Base-by-base conservation (phyloP, 2,888 invertebrate species). In the Bhutanitis thaidina region DNA sequence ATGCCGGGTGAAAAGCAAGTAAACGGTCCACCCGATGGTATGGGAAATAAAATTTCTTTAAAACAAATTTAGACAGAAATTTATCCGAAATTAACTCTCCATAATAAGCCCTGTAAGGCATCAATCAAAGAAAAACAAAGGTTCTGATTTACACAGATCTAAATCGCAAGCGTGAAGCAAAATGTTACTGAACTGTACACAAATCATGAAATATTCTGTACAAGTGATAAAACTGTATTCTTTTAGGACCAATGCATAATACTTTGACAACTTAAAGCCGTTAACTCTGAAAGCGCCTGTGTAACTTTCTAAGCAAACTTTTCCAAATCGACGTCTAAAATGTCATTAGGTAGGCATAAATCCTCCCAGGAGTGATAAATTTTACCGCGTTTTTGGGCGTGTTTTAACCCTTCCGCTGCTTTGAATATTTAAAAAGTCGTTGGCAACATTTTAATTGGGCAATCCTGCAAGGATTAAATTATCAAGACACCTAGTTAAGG, bases 371-470 rank as follows among this genome's bases (percentile, higher is more conserved):
- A 77, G 84, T 80, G 78, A 79, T 55, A 73, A 80, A 85, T 83
- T 82, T 80, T 77, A 65, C 70, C 75, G 69, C 75, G 78, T 84
- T 86, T 84, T 84, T 79, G 73, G 77, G 76, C 74, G 68, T 70
- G 72, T 75, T 80, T 71, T 70, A 83, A 82, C 82, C 86, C 86
- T 80, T 81, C 69, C 62, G 60, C 69, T 66, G 69, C 57, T 51
- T 62, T 83, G 84, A 87, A 88, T 89, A 89, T 89, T 88, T 89
- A 88, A 88, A 89, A 88, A 88, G 84, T 88, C 87, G 85, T 87
- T 83, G 83, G 77, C 74, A 84, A 85, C 80, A 81, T 80, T 84
- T 82, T 88, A 88, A 88, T 88, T 87, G 89, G 85, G 78, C 82
- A 81, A 85, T 81, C 83, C 79, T 71, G 82, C 67, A 74, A 78